Percentiles rank a stretch among this genome's conserved stretches.
These are phyloP conservation scores for Manis crassicaudata DNA, from an alignment of 2,797 vertebrate species.

Conservation along the genomic window DNA sequence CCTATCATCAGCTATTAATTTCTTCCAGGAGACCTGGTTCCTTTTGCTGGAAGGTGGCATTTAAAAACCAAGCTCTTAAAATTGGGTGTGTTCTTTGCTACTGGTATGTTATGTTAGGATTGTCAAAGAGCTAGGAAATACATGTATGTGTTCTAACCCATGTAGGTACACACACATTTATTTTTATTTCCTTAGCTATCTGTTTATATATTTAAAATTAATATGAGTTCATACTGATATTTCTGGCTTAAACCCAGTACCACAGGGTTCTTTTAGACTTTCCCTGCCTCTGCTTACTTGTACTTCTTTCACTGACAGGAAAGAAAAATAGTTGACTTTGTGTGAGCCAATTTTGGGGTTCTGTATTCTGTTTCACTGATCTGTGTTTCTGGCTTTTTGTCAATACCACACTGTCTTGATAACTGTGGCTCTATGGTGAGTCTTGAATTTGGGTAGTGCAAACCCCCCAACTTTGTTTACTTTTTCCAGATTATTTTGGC, in stretches of 20 bases:
- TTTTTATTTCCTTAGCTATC: not conserved
- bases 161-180: not conserved
- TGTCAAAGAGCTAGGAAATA: not conserved
- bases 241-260: not conserved
- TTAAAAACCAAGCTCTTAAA: not conserved
- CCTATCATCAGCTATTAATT: not conserved
- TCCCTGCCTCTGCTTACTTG: not conserved
- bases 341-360: not conserved
- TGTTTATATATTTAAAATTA: not conserved
- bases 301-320: not conserved
- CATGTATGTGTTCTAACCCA: not conserved
- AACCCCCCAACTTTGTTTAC: not conserved
- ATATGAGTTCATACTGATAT: not conserved
- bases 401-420: not conserved
- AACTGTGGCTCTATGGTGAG: not conserved
- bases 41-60: not conserved
- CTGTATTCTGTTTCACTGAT: not conserved
- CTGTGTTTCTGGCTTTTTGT: not conserved
- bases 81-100: not conserved
- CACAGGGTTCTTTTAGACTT: not conserved
- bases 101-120: not conserved
- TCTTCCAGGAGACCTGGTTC: not conserved
- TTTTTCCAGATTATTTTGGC: conserved; percentile 8
- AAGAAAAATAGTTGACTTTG: not conserved
- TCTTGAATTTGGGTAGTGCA: not conserved